Evolutionary conservation across 2,888 invertebrate species (phyloP).

Genomic region (Crematogaster levior): DNA sequence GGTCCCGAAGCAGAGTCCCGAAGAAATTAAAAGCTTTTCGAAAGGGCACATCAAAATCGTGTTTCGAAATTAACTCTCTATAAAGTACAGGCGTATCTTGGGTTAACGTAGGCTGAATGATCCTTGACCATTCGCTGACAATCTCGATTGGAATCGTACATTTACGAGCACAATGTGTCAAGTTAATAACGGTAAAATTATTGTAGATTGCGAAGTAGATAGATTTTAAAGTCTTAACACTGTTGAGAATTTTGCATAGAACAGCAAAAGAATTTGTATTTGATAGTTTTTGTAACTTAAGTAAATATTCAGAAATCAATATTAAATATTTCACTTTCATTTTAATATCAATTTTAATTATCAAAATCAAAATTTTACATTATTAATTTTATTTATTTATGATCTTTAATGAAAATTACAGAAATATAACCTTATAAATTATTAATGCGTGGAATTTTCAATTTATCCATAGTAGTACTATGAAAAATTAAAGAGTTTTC

Average conservation of each 20-base stretch:
- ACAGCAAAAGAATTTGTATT: no score
- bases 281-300: no score
- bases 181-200: not conserved
- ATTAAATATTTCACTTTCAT: not conserved
- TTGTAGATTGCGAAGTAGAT: not conserved
- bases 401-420: not conserved
- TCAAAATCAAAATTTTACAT: no score
- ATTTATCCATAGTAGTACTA: not conserved
- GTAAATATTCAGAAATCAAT: not conserved
- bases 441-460: not conserved
- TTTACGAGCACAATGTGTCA: not conserved
- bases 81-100: conserved; percentile 34
- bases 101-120: not conserved
- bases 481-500: not conserved
- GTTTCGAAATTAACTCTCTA: conserved; percentile 30
- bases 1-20: not conserved
- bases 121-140: not conserved
- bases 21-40: conserved; percentile 37
- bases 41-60: conserved; percentile 37
- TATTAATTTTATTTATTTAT: not conserved
- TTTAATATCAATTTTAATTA: not conserved
- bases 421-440: not conserved
- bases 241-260: not conserved
- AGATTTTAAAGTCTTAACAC: not conserved
- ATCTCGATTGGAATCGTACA: not conserved